Conservation (phyloP, 2,888 invertebrate genomes). For the Amblyjoppa proteus region DNA sequence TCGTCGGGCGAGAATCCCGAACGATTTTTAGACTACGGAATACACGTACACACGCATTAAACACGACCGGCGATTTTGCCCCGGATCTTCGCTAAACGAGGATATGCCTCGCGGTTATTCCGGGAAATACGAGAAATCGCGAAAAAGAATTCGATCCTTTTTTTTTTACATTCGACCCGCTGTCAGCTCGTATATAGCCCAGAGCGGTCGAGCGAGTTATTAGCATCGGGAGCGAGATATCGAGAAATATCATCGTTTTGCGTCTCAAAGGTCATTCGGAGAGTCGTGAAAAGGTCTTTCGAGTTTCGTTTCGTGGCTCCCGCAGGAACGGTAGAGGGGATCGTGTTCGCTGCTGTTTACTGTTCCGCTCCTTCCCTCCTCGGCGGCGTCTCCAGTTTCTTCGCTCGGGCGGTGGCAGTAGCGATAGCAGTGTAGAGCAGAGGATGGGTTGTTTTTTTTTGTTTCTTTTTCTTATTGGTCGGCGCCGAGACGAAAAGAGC, state of each 20-base stretch:
- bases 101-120: constrained; percentile 34
- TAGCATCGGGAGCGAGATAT: constrained; percentile 44
- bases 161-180: constrained; percentile 4
- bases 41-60: background rate
- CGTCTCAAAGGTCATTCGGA: constrained; percentile 30
- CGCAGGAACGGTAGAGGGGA: background rate
- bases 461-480: constrained; percentile 34
- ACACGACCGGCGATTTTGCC: background rate
- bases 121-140: constrained; percentile 54
- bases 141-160: constrained; percentile 19
- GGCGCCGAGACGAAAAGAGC: constrained; percentile 54
- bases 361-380: background rate
- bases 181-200: background rate
- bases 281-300: background rate
- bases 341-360: constrained; percentile 3
- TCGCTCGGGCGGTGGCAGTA: background rate
- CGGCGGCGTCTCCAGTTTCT: constrained; percentile 39
- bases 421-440: constrained; percentile 34
- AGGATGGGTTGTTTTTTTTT: constrained; percentile 37
- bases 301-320: background rate
- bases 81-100: constrained; percentile 8
- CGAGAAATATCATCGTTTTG: constrained; percentile 6
- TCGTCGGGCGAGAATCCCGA: constrained; percentile 9
- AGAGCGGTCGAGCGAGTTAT: constrained; percentile 53
- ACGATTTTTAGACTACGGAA: constrained; percentile 26